Evolutionary conservation across 2,113 vertebrate genomes (phyloP).

Genomic region (Leucopsar rothschildi): DNA sequence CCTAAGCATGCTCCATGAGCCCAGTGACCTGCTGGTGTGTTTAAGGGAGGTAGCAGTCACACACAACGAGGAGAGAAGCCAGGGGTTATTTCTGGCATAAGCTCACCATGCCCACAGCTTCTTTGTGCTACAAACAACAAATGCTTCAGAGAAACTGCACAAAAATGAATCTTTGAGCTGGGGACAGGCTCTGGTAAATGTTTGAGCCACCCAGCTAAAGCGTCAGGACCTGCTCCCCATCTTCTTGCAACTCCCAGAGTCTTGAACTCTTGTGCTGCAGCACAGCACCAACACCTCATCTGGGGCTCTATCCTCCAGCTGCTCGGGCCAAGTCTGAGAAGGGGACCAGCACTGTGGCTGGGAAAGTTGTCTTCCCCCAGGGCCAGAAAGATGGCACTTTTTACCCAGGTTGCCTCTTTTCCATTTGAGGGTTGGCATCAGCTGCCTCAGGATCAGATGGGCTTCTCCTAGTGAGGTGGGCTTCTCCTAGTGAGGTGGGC

Average conservation of each 20-base stretch:
- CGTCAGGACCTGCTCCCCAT: not conserved
- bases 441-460: not conserved
- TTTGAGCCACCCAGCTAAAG: not conserved
- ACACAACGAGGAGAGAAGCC: fast-evolving
- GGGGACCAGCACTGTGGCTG: not conserved
- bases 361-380: not conserved
- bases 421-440: not conserved
- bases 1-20: not conserved
- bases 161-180: not conserved
- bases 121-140: not conserved
- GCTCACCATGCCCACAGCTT: not conserved
- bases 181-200: not conserved
- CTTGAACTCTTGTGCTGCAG: not conserved
- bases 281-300: not conserved
- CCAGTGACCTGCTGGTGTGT: not conserved
- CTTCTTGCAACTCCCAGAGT: not conserved
- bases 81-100: not conserved
- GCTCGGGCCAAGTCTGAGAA: not conserved
- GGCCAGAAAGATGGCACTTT: not conserved
- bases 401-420: not conserved
- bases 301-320: not conserved
- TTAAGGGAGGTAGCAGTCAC: not conserved
- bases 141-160: not conserved
- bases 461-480: not conserved
- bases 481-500: not conserved